Conservation (phyloP, 2,888 invertebrate genomes). For the Nephrotoma guestfalica region DNA sequence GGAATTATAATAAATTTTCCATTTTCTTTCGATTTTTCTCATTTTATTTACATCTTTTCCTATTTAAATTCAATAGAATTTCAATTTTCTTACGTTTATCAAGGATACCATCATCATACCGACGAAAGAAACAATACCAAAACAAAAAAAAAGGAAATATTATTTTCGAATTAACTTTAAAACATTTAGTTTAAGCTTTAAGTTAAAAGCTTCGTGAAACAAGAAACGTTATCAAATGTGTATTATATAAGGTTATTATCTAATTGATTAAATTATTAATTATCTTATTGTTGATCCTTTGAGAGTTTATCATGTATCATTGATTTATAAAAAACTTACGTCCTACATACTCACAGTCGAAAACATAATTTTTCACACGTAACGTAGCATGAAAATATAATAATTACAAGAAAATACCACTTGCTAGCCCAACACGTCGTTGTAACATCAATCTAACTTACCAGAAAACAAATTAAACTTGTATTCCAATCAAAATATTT, state of each 20-base stretch:
- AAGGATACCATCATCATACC: background rate
- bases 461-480: background rate
- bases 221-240: background rate
- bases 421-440: background rate
- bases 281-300: background rate
- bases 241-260: background rate
- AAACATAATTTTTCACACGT: background rate
- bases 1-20: background rate
- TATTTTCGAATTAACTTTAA: background rate
- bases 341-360: background rate
- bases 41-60: background rate
- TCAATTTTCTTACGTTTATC: background rate
- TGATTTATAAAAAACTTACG: background rate
- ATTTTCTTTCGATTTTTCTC: background rate
- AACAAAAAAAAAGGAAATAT: background rate
- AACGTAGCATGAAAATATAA: background rate
- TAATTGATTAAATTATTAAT: background rate
- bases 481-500: background rate
- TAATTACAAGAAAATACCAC: background rate
- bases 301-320: background rate
- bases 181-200: background rate
- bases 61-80: background rate
- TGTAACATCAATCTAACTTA: background rate
- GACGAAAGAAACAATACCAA: background rate
- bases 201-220: background rate